A percentile compares a stretch with the other conserved stretches of the same genome.
Evolutionary conservation across 35 echinoderm and acorn worm species (phyloP).

Genomic region (Heliocidaris tuberculata): DNA sequence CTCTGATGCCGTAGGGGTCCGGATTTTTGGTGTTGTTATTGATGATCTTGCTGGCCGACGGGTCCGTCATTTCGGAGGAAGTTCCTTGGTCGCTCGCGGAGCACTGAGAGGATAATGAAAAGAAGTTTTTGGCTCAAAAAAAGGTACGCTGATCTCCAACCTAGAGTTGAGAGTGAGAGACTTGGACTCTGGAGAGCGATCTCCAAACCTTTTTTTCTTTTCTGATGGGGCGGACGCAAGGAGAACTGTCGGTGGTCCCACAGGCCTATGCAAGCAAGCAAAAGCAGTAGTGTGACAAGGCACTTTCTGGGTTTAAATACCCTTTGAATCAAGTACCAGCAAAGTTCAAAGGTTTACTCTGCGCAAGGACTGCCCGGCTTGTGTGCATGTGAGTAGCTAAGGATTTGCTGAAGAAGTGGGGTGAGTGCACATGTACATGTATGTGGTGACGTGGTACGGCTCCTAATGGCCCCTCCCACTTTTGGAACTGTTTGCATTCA

Average conservation of each 20-base stretch:
- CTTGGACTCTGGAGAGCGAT: background rate
- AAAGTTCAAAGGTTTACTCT: background rate
- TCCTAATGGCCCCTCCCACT: background rate
- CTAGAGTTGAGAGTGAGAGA: background rate
- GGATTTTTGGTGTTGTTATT: slow-evolving; percentile 40
- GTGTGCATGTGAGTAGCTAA: background rate
- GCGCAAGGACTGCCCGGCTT: background rate
- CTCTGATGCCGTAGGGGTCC: slow-evolving; percentile 42
- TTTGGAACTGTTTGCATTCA: background rate
- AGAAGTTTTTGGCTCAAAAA: background rate
- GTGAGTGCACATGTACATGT: background rate
- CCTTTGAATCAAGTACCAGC: background rate
- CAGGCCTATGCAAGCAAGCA: background rate
- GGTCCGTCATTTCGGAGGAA: slow-evolving; percentile 28
- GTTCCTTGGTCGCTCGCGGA: background rate
- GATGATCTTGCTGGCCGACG: background rate
- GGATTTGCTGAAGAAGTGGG: background rate
- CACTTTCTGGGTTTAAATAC: background rate
- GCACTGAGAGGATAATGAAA: background rate
- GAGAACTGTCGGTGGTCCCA: background rate
- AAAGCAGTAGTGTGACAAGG: background rate
- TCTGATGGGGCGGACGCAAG: background rate
- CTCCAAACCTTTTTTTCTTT: background rate
- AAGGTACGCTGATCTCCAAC: background rate
- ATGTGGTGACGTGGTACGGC: background rate